Percentiles rank a stretch among this genome's conserved stretches.
Conservation (phyloP, 2,888 invertebrate genomes). For the Ochlodes sylvanus region DNA sequence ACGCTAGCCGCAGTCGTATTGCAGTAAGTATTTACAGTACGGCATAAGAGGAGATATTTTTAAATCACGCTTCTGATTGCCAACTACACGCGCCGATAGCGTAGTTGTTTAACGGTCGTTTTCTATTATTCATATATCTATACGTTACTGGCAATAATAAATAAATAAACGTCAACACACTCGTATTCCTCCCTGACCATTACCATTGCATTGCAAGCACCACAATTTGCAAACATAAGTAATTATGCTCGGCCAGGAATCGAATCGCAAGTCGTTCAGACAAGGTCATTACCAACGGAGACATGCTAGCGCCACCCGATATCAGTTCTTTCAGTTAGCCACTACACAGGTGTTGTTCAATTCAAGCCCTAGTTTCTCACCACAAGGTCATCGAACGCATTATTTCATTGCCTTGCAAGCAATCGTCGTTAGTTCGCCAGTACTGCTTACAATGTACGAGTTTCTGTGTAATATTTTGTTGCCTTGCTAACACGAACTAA, state of each 20-base stretch:
- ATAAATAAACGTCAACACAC: too few species aligned
- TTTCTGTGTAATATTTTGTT: not conserved
- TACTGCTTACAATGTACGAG: conserved; percentile 10
- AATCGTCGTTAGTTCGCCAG: not conserved
- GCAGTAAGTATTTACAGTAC: too few species aligned
- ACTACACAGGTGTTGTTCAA: not conserved
- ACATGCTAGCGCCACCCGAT: not conserved
- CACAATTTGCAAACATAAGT: too few species aligned
- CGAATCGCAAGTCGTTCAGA: too few species aligned
- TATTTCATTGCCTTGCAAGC: conserved; percentile 15
- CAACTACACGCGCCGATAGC: not conserved
- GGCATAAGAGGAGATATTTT: not conserved
- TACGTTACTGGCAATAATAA: too few species aligned
- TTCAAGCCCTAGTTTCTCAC: conserved; percentile 4
- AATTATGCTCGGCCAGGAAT: too few species aligned
- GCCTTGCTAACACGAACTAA: not conserved
- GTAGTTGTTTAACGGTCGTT: not conserved
- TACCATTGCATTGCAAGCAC: too few species aligned
- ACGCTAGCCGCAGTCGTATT: too few species aligned
- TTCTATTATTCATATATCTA: too few species aligned
- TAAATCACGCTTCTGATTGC: not conserved
- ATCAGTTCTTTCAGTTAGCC: not conserved
- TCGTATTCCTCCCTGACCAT: too few species aligned
- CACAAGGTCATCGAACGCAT: conserved; percentile 3
- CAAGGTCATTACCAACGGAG: not conserved